Conservation (phyloP, 2,888 invertebrate genomes). For the Philereme transversata region DNA sequence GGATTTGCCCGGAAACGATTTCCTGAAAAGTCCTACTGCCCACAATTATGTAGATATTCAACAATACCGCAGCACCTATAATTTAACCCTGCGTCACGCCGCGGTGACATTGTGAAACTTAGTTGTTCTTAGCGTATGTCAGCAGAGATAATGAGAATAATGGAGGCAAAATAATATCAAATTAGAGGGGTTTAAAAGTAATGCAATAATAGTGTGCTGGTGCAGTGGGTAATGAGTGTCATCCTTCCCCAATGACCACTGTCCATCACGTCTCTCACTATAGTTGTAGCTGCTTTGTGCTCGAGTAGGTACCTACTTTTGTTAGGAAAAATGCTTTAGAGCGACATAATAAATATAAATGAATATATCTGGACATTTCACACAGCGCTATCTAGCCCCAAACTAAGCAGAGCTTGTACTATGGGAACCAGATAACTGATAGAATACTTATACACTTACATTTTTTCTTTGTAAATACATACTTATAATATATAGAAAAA, state of each 20-base stretch:
- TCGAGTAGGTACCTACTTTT: constrained; percentile 33
- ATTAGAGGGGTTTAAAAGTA: constrained; percentile 76
- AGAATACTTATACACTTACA: no score
- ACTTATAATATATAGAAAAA: no score
- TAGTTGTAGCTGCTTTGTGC: constrained; percentile 36
- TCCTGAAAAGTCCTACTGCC: constrained; percentile 57
- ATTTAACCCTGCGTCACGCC: constrained; percentile 64
- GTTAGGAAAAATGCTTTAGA: constrained; percentile 46
- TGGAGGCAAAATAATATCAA: constrained; percentile 78
- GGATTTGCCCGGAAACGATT: constrained; percentile 57
- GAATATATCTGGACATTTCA: no score
- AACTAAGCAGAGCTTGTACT: no score
- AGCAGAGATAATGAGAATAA: constrained; percentile 80
- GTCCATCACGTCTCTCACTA: constrained; percentile 33
- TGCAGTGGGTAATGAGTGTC: constrained; percentile 61
- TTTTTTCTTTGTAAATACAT: no score
- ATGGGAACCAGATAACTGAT: no score
- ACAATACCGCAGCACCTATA: constrained; percentile 68
- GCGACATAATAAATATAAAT: no score
- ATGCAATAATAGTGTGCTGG: constrained; percentile 67
- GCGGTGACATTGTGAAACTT: constrained; percentile 75
- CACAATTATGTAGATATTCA: constrained; percentile 43
- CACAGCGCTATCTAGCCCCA: no score
- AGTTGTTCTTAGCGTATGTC: constrained; percentile 70
- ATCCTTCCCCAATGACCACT: constrained; percentile 61